Conservation (phyloP, 2,888 invertebrate genomes). For the Lycia hirtaria region DNA sequence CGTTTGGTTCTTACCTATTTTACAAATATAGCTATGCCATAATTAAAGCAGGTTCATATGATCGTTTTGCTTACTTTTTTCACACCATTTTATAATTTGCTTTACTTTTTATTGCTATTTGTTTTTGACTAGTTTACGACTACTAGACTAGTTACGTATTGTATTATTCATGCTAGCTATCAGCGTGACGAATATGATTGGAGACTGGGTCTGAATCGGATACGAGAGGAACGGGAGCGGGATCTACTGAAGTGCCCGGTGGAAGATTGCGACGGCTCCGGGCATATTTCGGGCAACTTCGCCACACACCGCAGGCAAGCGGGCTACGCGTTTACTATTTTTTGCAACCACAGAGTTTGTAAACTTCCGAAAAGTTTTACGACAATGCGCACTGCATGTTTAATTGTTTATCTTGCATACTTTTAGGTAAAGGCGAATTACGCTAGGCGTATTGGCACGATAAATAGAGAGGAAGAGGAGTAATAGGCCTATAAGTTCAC, state of each 20-base stretch:
- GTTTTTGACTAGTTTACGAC: constrained; percentile 38
- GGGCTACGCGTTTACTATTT: constrained; percentile 60
- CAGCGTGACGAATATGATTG: constrained; percentile 74
- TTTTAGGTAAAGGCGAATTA: no score
- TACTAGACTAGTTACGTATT: constrained; percentile 24
- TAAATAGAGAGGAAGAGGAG: no score
- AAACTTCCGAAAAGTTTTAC: constrained; percentile 42
- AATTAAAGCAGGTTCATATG: constrained; percentile 56
- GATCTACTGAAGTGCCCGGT: constrained; percentile 93
- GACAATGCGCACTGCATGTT: constrained; percentile 26
- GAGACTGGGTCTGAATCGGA: constrained; percentile 75
- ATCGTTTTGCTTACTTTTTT: constrained; percentile 51
- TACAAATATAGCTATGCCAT: constrained; percentile 39
- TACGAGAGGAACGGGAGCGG: constrained; percentile 90
- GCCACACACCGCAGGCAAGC: constrained; percentile 95
- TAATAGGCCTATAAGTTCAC: no score
- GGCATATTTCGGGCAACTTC: constrained; percentile 95
- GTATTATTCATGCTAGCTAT: constrained; percentile 70
- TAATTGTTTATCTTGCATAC: constrained; percentile 21
- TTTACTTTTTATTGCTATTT: constrained; percentile 35
- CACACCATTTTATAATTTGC: constrained; percentile 29
- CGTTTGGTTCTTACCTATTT: constrained; percentile 46
- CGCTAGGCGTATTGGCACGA: no score
- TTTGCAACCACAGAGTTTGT: constrained; percentile 64
- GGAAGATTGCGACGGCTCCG: constrained; percentile 93